Conservation (phyloP, 2,888 invertebrate species). For the Carpatolechia fugitivella region DNA sequence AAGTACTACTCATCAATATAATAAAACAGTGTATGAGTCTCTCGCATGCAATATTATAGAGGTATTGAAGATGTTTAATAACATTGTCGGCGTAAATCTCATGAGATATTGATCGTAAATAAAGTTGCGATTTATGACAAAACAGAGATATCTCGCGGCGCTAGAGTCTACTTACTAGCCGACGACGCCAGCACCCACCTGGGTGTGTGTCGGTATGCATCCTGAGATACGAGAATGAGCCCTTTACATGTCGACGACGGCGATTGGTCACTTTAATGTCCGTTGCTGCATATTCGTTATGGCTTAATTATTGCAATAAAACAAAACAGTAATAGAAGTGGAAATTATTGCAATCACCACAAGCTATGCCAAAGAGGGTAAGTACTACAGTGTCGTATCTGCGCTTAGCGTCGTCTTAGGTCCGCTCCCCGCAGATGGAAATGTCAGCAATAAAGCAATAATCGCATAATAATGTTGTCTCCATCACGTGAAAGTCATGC, state of each 20-base stretch:
- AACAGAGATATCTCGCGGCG: constrained; percentile 52
- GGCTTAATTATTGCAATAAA: constrained; percentile 1
- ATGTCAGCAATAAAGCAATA: constrained; percentile 48
- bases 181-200: neutral
- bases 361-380: neutral
- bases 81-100: constrained; percentile 64
- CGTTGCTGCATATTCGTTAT: constrained; percentile 4
- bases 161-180: constrained; percentile 25
- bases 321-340: constrained; percentile 1
- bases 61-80: constrained; percentile 42
- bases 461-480: constrained; percentile 38
- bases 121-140: constrained; percentile 65
- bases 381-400: constrained; percentile 22
- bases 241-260: neutral
- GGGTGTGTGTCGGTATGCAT: neutral
- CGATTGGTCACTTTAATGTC: constrained; percentile 3
- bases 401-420: constrained; percentile 43
- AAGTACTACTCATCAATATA: constrained; percentile 9
- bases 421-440: constrained; percentile 51
- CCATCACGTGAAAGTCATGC: constrained; percentile 5
- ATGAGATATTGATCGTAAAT: constrained; percentile 67
- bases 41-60: constrained; percentile 8
- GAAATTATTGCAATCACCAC: neutral
- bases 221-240: constrained; percentile 6
- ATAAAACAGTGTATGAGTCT: constrained; percentile 6